Percentiles rank a stretch among this genome's conserved stretches.
Evolutionary conservation across 2,113 vertebrate genomes (phyloP).

Genomic region (Corydoras sp.): DNA sequence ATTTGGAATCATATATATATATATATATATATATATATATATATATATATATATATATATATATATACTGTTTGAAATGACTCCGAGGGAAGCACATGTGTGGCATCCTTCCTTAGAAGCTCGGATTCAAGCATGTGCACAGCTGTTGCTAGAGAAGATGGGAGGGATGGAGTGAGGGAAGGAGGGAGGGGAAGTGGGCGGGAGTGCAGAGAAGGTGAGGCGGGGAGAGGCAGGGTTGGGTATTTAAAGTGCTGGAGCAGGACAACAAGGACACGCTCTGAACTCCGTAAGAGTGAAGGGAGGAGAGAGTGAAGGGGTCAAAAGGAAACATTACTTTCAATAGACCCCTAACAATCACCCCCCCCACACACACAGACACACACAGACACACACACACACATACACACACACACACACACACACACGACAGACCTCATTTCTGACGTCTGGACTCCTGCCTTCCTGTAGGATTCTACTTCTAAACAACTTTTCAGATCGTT

Average conservation of each 20-base stretch:
- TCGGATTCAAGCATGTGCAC: conserved; percentile 57
- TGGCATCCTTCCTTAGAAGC: no score
- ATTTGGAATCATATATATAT: no score
- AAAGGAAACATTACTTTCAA: conserved; percentile 28
- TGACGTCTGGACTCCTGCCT: conserved; percentile 52
- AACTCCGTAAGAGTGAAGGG: conserved; percentile 67
- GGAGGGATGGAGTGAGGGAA: conserved; percentile 48
- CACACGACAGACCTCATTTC: conserved; percentile 40
- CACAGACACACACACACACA: conserved; percentile 33
- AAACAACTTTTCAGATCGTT: conserved; percentile 40
- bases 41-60: no score
- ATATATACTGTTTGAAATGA: no score
- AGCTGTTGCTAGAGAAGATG: conserved; percentile 58
- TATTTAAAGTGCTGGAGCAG: conserved; percentile 73
- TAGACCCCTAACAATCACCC: background rate
- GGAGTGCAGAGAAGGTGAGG: conserved; percentile 37
- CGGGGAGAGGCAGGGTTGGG: conserved; percentile 59
- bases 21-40: no score
- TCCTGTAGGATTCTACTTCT: conserved; percentile 50
- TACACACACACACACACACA: conserved; percentile 37
- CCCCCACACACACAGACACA: conserved; percentile 19
- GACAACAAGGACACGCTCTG: conserved; percentile 68
- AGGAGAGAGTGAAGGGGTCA: conserved; percentile 50
- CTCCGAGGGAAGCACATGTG: no score
- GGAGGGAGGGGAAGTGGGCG: conserved; percentile 2